Base-by-base conservation (phyloP, 2,797 vertebrate species). In the Gouania willdenowi region DNA sequence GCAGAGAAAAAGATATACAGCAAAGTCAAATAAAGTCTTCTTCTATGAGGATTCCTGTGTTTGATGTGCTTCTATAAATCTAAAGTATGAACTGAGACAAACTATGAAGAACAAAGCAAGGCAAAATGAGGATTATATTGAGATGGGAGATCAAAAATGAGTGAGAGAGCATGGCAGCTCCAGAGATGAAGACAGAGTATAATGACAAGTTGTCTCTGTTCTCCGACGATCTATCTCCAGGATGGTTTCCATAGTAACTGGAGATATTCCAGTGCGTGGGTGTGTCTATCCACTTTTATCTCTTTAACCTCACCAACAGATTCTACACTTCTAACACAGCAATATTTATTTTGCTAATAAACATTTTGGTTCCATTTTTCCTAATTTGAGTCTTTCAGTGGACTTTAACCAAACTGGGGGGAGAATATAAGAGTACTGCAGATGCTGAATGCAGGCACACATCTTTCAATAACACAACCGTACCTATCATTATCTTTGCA, bases 221-320 rank as follows among this genome's bases (percentile, higher is more conserved):
- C 73, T 77, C 75, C 35, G 18, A 66, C 35, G 17, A 51, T 57
- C 64, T 63, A 58, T 57, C 67, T 72, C 62, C 28, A 28, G 58
- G 59, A 72, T 71, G 69, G 79, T 86, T 80, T 77, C 82, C 71
- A 86, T 84, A 75, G 84, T 69, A 82, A 86, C 82, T 75, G 61
- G 69, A 78, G 75, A 82, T 78, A 71, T 83, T 84, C 72, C 76
- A 80, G 72, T 15, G 66, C 48, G 36, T 72, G 71, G 69, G 75
- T 17, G 65, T 78, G 71, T 79, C 75, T 75, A 69, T 62, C 50
- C 59, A 26, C 71, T 72, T 64, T 79, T 69, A 75, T 78, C 68
- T 75, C 77, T 81, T 79, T 83, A 81, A 83, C 74, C 70, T 69
- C 58, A 29, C 56, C 40, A 53, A 61, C 65, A 46, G 32, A 66